Evolutionary conservation across 2,113 vertebrate genomes (phyloP), one percentile per base, ranked within the genome.

Genomic region (Cervus canadensis): DNA sequence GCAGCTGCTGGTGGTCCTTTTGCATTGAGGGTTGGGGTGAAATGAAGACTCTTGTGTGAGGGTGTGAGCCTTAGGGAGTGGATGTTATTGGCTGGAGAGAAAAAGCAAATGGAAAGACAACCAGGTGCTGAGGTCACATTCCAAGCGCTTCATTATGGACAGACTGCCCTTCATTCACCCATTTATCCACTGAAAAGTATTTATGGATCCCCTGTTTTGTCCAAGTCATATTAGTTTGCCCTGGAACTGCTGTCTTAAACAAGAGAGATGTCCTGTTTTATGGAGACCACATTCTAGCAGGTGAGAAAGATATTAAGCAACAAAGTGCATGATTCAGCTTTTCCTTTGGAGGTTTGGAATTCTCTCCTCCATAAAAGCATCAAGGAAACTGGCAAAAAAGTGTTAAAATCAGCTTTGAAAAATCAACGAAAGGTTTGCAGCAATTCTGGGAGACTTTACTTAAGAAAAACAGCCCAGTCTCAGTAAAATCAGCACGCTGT

Each of bases 111-210:
- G 19, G 7, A 56, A 21, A 33, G 54, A 23, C 67, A 48, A 4
- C 3, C 9, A 40, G 6, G 56, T 1, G 0, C 26, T 1, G 45
- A 78, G 43, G 16, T 4, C 19, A 2, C 9, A 12, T 23, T 11
- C 30, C 36, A 1, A 1, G 1, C 3, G 45, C 17, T 12, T 76
- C 36, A 1, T 13, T 25, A 1, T 6, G 2, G 26, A 78, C 4
- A 89, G 6, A 3, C 23, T 2, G 33, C 26, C 33, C 25, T 45
- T 54, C 26, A 15, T 7, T 45, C 2, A 1, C 26, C 16, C 17
- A 19, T 33, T 36, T 40, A 14, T 15, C 2, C 59, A 48, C 1
- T 23, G 50, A 30, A 14, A 10, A 26, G 7, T 30, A 11, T 6
- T 40, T 56, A 57, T 28, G 2, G 11, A 40, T 33, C n/a, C 15